Conservation (phyloP, 2,113 vertebrate species). For the Heterocephalus glaber region DNA sequence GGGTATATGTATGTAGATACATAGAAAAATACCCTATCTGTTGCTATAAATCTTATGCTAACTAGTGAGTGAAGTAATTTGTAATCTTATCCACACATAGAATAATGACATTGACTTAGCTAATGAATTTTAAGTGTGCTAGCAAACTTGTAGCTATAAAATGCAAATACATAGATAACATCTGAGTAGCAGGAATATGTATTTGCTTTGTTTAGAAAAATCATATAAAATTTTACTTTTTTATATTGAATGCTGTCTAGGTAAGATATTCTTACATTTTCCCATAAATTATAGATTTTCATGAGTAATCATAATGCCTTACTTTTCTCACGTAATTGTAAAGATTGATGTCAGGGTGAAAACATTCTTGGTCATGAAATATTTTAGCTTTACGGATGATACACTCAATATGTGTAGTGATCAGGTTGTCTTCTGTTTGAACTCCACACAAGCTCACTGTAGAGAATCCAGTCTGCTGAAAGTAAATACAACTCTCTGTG, state of each 20-base stretch:
- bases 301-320: neutral
- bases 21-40: neutral
- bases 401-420: too few relatives aligned
- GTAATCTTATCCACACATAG: neutral
- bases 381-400: neutral
- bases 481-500: neutral
- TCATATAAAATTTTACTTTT: neutral
- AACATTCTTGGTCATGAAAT: neutral
- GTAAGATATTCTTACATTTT: neutral
- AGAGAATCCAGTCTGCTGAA: neutral
- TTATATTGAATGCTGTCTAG: neutral
- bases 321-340: neutral
- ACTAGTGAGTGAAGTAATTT: neutral
- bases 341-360: neutral
- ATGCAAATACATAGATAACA: neutral
- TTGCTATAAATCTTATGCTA: neutral
- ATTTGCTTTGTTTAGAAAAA: conserved; percentile 31
- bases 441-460: neutral
- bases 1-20: neutral
- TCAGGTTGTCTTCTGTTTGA: neutral
- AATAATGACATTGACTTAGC: neutral
- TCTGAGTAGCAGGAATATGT: neutral
- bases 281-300: neutral
- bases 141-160: neutral
- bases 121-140: neutral